phyloP scores from a whole-genome alignment of 2,113 vertebrate species.

The Sinocyclocheilus maitianheensis region DNA sequence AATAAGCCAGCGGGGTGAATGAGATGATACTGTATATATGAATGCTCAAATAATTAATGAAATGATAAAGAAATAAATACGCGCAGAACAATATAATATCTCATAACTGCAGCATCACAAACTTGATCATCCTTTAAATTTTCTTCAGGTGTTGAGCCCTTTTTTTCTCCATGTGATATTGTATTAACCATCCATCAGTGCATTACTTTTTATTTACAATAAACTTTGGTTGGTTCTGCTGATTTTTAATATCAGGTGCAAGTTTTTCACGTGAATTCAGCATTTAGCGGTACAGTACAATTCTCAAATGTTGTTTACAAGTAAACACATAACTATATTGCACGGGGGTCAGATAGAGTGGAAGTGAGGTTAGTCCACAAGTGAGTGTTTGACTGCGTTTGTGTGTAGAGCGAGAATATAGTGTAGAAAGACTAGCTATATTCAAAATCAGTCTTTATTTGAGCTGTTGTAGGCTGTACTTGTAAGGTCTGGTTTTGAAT shows the following conservation, averaged over 20 bases:
- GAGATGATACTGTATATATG: conserved; percentile 9
- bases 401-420: not conserved
- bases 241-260: not conserved
- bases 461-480: not conserved
- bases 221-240: not conserved
- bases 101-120: not conserved
- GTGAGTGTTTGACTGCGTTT: not conserved
- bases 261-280: not conserved
- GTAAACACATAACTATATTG: not conserved
- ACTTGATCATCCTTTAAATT: not conserved
- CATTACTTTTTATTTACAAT: not conserved
- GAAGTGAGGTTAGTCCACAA: not conserved
- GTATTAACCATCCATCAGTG: not conserved
- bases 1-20: conserved; percentile 34
- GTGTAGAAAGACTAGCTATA: not conserved
- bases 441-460: not conserved
- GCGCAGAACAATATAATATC: not conserved
- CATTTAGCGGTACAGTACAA: not conserved
- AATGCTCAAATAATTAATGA: not conserved
- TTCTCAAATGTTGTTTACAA: not conserved
- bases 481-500: conserved; percentile 59
- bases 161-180: not conserved
- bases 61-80: not conserved
- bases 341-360: not conserved
- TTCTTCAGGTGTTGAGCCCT: not conserved